Percentiles rank a stretch among this genome's conserved stretches.
Conservation (phyloP, 2,797 vertebrate species). For the Gymnoscopelus microlampas region DNA sequence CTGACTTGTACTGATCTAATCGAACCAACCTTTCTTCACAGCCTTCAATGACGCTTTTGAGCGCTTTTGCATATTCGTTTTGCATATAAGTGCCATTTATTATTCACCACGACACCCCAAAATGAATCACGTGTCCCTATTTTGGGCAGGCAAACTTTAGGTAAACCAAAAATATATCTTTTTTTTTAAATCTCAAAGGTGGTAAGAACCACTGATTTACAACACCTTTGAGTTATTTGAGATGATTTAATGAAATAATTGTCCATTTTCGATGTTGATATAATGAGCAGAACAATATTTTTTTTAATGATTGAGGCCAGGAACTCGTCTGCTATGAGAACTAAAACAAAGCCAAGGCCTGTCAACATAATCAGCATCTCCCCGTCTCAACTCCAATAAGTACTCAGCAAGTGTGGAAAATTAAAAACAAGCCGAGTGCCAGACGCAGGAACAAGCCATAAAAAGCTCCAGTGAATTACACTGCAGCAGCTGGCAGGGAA, state of each 20-base stretch:
- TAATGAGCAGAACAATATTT: too few relatives aligned
- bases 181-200: too few relatives aligned
- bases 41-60: neutral
- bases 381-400: neutral
- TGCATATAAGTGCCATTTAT: neutral
- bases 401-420: neutral
- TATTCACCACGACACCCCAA: neutral
- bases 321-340: neutral
- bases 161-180: too few relatives aligned
- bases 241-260: neutral
- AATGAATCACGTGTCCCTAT: too few relatives aligned
- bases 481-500: too few relatives aligned
- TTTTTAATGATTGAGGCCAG: neutral
- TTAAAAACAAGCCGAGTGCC: neutral
- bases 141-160: too few relatives aligned
- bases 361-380: neutral
- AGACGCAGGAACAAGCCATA: too few relatives aligned
- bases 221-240: too few relatives aligned
- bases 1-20: neutral
- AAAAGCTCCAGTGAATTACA: too few relatives aligned
- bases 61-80: conserved; percentile 1
- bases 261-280: too few relatives aligned
- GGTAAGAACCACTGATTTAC: too few relatives aligned
- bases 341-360: neutral
- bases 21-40: neutral